A percentile compares a stretch with the other conserved stretches of the same genome.
These are phyloP conservation scores for Graptemys geographica DNA, from an alignment of 2,797 vertebrate species.

Conservation along the genomic window DNA sequence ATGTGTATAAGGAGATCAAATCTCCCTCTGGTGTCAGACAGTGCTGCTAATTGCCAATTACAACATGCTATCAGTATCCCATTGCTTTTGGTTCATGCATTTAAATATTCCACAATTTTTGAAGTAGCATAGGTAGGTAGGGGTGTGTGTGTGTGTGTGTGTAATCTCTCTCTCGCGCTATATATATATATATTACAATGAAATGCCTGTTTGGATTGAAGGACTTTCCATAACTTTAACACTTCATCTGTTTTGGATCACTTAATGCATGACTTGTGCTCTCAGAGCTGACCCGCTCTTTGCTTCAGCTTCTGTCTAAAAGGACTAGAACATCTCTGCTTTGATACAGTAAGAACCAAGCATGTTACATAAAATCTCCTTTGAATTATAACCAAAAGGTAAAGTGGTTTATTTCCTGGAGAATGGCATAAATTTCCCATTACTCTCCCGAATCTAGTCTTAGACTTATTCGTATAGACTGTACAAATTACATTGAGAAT, in stretches of 20 bases:
- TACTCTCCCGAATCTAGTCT: neutral
- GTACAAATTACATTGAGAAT: neutral
- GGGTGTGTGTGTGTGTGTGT: too few species aligned
- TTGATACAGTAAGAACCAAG: slow-evolving; percentile 58
- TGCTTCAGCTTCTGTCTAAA: slow-evolving; percentile 42
- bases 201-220: slow-evolving; percentile 22
- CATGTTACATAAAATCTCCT: slow-evolving; percentile 29
- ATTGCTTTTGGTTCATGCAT: too few species aligned
- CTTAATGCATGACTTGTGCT: neutral
- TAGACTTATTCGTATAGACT: neutral
- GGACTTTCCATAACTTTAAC: neutral
- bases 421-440: neutral
- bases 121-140: too few species aligned
- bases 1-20: too few species aligned
- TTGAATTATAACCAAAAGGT: slow-evolving; percentile 38
- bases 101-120: too few species aligned
- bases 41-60: too few species aligned
- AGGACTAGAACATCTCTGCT: slow-evolving; percentile 47
- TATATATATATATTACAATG: neutral
- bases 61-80: too few species aligned
- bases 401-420: neutral
- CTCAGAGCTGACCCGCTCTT: slow-evolving; percentile 59
- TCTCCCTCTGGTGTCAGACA: too few species aligned
- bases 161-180: too few species aligned
- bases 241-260: neutral